Evolutionary conservation across 2,113 vertebrate genomes (phyloP), one percentile per base, ranked within the genome.

Genomic region (Pituophis catenifer): DNA sequence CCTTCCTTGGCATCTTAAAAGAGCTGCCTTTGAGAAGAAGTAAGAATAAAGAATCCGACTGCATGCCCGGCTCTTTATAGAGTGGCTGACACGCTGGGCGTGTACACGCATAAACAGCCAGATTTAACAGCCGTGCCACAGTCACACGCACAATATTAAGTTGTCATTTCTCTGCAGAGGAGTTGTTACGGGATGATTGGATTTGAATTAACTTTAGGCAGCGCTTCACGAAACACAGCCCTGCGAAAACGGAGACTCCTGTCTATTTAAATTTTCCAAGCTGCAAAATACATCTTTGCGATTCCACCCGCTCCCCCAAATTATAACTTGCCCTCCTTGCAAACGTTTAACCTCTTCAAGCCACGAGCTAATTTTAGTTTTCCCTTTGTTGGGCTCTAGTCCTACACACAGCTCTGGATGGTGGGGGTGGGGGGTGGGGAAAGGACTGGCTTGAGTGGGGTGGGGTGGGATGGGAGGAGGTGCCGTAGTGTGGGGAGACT

Each of bases 111-210:
- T 88, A 81, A 87, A 3, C 26, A 58, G 90, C 86, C 62, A n/a
- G 24, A 19, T 50, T 87, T 75, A 81, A 95, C 33, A 10, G 23
- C 85, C 38, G 15, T 48, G 17, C 7, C 90, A 92, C 85, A 94
- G 65, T 33, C n/a, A 11, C 58, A 13, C 54, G 13, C 48, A n/a
- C 90, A 89, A 58, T 92, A 90, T 85, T 93, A 88, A 94, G 90
- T 54, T 94, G 90, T 92, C 59, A 57, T 54, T 95, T 89, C 89
- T 48, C 88, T 70, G 87, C 88, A 52, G 89, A 88, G 54, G 53
- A 50, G 26, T 90, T 59, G 50, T 90, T 91, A 58, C 70, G 44
- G 88, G 3, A 0, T 44, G 87, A 26, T 26, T 94, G 85, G 88
- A 48, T 89, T 93, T 94, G 89, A 12, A 87, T 38, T 50, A 91